phyloP scores from a whole-genome alignment of 2,888 invertebrate genomes.

The Amphipoea oculea region DNA sequence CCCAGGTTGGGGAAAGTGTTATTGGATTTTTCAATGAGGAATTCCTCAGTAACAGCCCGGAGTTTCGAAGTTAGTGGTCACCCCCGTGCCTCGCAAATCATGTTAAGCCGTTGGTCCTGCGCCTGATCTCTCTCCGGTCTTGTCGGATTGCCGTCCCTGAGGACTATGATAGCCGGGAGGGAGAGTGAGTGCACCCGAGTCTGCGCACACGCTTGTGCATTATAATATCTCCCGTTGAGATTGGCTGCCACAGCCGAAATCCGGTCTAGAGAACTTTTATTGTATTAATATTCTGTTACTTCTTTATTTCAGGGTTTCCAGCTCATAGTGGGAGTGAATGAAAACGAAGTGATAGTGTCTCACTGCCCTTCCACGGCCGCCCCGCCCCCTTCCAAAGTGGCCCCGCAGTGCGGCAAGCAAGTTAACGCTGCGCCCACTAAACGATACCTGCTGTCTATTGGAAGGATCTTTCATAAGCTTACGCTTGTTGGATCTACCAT shows the following conservation, averaged over 20 bases:
- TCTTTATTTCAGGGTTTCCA: constrained; percentile 93
- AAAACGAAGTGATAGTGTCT: constrained; percentile 84
- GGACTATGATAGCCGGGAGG: background rate
- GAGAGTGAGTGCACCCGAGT: too few relatives aligned
- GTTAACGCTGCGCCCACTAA: constrained; percentile 88
- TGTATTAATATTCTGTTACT: background rate
- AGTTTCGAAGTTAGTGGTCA: too few relatives aligned
- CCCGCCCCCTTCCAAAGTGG: constrained; percentile 86
- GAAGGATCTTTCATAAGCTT: constrained; percentile 98
- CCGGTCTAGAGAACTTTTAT: background rate
- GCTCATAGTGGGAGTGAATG: constrained; percentile 92
- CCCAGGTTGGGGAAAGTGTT: too few relatives aligned
- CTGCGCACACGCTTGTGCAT: background rate
- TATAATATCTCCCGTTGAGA: background rate
- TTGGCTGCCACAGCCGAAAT: background rate
- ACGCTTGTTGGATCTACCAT: constrained; percentile 96
- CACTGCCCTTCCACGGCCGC: constrained; percentile 83
- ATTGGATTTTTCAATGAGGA: too few relatives aligned
- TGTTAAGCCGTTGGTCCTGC: background rate
- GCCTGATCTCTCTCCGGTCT: background rate
- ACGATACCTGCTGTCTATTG: constrained; percentile 97
- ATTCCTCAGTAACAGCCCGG: too few relatives aligned
- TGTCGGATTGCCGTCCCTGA: background rate
- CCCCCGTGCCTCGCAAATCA: background rate
- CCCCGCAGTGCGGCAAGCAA: constrained; percentile 85